Evolutionary conservation across 2,888 invertebrate genomes (phyloP), one percentile per base, ranked within the genome.

Genomic region (Dicycla oo): DNA sequence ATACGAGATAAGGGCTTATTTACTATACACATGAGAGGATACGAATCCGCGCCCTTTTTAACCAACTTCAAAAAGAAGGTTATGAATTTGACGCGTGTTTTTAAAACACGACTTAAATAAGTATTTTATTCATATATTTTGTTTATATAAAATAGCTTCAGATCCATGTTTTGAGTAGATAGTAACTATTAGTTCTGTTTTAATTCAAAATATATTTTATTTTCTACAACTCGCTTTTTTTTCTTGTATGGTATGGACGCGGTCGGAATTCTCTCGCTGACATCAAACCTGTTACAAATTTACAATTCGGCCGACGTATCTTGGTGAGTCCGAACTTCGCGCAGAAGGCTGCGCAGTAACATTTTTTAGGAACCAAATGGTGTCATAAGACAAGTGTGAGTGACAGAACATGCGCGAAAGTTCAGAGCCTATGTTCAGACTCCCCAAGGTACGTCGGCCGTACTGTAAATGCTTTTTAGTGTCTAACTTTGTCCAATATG

Each of bases 1-100:
- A 64, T 78, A 75, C 53, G 84, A 82, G 75, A 64, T 72, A 82
- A 63, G 80, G 85, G 78, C 69, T 80, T 67, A 68, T 81, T 81
- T 82, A 60, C 51, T 82, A 54, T 45, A 70, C 20, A 54, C 51
- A 70, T 62, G 83, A 83, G 83, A 74, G 80, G 62, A 81, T 80
- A 68, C 74, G 62, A 70, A 61, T 56, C 67, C 74, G 67, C 68
- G 62, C 62, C 74, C 65, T 71, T 53, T 68, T n/a, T 43, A 57
- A 51, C 69, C 43, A n/a, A 58, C 43, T 57, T 77, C 76, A 56
- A 40, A 47, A 73, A 56, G 63, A n/a, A 51, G 49, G 69, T 78
- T 51, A 38, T 51, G 57, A n/a, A 69, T 69, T 73, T 20, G 38
- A 58, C 38, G 26, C 78, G 38, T 65, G 47, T 18, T 45, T 67